Conservation (phyloP, 1,140 invertebrate genomes). For the Drosophila paulistorum region DNA sequence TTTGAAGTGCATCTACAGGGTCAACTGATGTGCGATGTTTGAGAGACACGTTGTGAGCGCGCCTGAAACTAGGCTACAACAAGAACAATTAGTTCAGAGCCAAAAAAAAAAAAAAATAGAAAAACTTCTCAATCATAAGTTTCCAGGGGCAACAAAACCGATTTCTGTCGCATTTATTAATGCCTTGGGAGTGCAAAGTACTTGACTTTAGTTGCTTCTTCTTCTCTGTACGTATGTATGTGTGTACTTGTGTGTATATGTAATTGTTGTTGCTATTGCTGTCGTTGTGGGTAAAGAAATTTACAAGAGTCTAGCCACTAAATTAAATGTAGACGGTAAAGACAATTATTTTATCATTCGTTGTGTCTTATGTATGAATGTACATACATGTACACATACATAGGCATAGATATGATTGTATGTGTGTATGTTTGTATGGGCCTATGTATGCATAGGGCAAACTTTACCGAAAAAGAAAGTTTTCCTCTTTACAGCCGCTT, state of each 20-base stretch:
- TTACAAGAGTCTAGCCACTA: slow-evolving; percentile 31
- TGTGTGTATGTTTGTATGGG: background rate
- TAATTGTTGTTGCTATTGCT: slow-evolving; percentile 5
- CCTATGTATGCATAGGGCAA: background rate
- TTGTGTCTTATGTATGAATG: slow-evolving; percentile 16
- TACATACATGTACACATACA: background rate
- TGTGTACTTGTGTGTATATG: background rate
- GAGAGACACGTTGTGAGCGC: slow-evolving; percentile 48
- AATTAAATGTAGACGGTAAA: slow-evolving; percentile 48
- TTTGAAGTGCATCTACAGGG: background rate
- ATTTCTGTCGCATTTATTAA: slow-evolving; percentile 46
- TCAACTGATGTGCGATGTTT: background rate
- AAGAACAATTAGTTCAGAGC: slow-evolving; percentile 50
- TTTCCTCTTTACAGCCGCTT: slow-evolving; percentile 41
- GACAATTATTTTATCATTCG: slow-evolving; percentile 59
- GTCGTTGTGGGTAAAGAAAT: slow-evolving; percentile 12
- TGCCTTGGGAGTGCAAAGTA: slow-evolving; percentile 48
- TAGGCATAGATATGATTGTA: background rate
- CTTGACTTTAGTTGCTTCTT: slow-evolving; percentile 19
- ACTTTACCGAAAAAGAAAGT: slow-evolving; percentile 23
- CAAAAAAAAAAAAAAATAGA: slow-evolving; percentile 25
- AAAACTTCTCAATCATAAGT: slow-evolving; percentile 49
- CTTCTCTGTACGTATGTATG: background rate
- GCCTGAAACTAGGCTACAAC: slow-evolving; percentile 62
- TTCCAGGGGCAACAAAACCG: slow-evolving; percentile 46